These are phyloP conservation scores for Alviniconcha strummeri DNA, from an alignment of 2,888 invertebrate genomes.

Conservation along the genomic window DNA sequence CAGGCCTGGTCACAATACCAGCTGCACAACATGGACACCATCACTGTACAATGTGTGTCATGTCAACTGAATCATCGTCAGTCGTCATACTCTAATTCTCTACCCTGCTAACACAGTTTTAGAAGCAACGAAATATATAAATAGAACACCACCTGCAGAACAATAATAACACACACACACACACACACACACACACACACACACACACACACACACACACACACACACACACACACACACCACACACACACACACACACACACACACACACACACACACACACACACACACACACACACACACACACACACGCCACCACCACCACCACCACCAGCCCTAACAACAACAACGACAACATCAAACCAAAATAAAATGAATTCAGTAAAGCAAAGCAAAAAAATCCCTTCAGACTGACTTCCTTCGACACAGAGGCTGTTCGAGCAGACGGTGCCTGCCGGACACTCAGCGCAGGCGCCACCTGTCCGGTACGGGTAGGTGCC, in stretches of 20 bases:
- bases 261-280: not conserved
- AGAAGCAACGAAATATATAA: too few species aligned
- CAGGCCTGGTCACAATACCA: too few species aligned
- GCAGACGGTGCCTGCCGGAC: slow-evolving; percentile 28
- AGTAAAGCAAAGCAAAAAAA: not conserved
- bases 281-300: not conserved
- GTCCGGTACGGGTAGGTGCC: slow-evolving; percentile 24
- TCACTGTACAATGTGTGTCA: too few species aligned
- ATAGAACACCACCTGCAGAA: too few species aligned
- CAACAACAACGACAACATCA: not conserved
- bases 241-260: not conserved
- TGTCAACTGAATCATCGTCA: too few species aligned
- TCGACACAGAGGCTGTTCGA: slow-evolving; percentile 22
- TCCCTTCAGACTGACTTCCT: not conserved
- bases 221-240: not conserved
- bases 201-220: not conserved
- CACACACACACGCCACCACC: not conserved
- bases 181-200: not conserved
- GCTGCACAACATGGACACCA: too few species aligned
- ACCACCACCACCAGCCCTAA: not conserved
- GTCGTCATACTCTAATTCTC: too few species aligned
- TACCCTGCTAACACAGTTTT: too few species aligned
- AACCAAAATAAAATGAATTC: not conserved
- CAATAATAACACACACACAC: not conserved
- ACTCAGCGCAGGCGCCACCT: slow-evolving; percentile 27